Percentiles rank a stretch among this genome's conserved stretches.
phyloP scores from a whole-genome alignment of 2,888 invertebrate genomes.

The Papilio gigon region DNA sequence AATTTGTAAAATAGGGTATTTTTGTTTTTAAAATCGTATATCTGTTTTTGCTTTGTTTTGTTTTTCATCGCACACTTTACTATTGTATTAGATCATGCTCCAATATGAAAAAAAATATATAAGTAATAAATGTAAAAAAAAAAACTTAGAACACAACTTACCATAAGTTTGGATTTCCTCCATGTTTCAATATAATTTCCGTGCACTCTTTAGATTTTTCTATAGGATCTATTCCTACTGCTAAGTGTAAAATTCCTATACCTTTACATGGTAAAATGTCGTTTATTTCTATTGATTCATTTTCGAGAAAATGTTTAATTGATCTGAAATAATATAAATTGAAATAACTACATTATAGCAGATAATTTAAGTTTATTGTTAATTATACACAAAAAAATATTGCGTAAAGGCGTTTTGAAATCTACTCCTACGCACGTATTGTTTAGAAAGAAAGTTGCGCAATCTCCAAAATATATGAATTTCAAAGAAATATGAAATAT shows the following conservation, averaged over 20 bases:
- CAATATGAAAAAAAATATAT: neutral
- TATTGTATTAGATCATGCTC: neutral
- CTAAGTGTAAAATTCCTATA: slow-evolving; percentile 89
- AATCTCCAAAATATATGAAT: slow-evolving; percentile 12
- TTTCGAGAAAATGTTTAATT: slow-evolving; percentile 67
- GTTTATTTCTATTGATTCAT: slow-evolving; percentile 85
- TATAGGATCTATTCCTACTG: slow-evolving; percentile 86
- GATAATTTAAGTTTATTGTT: neutral
- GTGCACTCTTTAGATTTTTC: slow-evolving; percentile 85
- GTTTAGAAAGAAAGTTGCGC: slow-evolving; percentile 20
- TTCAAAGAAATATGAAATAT: slow-evolving; percentile 5
- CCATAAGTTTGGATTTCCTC: slow-evolving; percentile 88
- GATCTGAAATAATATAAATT: slow-evolving; percentile 63
- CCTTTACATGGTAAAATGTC: slow-evolving; percentile 86
- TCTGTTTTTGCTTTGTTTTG: too few species aligned
- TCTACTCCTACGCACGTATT: slow-evolving; percentile 32
- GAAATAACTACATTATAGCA: slow-evolving; percentile 16
- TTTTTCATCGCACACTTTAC: too few species aligned
- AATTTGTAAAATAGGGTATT: too few species aligned
- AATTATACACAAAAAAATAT: slow-evolving; percentile 33
- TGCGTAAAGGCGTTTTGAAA: slow-evolving; percentile 26
- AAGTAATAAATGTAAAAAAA: slow-evolving; percentile 9
- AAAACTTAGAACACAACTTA: slow-evolving; percentile 56
- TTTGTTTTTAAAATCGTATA: too few species aligned
- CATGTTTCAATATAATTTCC: slow-evolving; percentile 85